These are phyloP conservation scores for Hypotaenidia philippensis DNA, from an alignment of 2,797 vertebrate genomes.

Conservation along the genomic window DNA sequence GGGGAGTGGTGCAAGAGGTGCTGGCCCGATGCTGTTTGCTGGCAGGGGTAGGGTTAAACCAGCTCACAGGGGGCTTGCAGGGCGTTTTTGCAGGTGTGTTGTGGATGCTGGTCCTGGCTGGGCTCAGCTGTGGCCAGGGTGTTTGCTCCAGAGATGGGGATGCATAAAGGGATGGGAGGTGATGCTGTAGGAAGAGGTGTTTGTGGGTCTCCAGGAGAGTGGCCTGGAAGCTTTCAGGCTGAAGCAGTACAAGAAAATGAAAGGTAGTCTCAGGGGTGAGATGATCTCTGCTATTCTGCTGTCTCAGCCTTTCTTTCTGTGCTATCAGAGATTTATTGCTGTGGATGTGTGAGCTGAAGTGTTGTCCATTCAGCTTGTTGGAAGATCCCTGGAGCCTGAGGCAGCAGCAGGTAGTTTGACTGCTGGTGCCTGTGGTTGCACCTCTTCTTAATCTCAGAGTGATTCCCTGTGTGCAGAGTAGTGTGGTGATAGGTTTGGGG, in stretches of 20 bases:
- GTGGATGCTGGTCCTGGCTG: background rate
- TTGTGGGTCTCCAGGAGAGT: too few species aligned
- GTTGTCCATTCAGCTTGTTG: background rate
- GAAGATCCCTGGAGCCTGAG: background rate
- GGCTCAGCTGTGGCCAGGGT: background rate
- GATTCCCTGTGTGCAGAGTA: background rate
- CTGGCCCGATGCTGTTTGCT: background rate
- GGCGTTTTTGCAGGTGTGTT: background rate
- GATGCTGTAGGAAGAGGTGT: too few species aligned
- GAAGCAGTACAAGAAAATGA: fast-evolving
- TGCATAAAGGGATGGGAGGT: background rate
- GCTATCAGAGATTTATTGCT: background rate
- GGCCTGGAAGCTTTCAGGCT: background rate
- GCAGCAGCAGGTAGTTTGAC: background rate
- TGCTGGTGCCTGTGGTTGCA: background rate
- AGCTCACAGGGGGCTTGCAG: background rate
- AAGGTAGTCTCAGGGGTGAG: background rate
- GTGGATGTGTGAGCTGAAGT: background rate
- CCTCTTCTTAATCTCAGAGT: too few species aligned
- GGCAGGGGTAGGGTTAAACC: background rate
- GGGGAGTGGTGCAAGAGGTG: background rate
- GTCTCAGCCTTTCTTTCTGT: background rate
- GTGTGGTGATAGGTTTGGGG: background rate
- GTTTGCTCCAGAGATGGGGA: background rate
- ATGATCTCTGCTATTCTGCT: background rate